phyloP scores from a whole-genome alignment of 2,888 invertebrate genomes.

The Slavum lentiscoides region DNA sequence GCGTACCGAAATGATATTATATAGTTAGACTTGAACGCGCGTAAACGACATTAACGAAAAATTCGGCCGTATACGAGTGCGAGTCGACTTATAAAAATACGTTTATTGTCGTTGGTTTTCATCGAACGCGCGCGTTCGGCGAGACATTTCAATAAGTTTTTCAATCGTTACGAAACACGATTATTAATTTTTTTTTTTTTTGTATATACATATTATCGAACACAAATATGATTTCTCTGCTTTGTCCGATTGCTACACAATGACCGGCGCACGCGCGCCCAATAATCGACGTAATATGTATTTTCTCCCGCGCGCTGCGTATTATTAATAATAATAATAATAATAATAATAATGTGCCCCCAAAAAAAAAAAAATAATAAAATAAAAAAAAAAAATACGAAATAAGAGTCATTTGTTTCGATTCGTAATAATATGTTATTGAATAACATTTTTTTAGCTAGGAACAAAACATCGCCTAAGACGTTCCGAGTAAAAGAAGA shows the following conservation, averaged over 20 bases:
- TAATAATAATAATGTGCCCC: background rate
- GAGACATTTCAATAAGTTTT: constrained; percentile 22
- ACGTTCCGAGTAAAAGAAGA: too few relatives aligned
- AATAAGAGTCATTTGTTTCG: too few relatives aligned
- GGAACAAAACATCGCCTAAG: too few relatives aligned
- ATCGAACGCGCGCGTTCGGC: background rate
- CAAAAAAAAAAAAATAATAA: too few relatives aligned
- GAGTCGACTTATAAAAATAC: background rate
- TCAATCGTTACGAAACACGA: constrained; percentile 24
- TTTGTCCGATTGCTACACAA: constrained; percentile 44
- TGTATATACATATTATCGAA: background rate
- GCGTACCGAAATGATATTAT: too few relatives aligned
- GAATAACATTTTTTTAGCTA: too few relatives aligned
- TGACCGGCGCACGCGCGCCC: background rate
- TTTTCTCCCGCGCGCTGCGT: constrained; percentile 38
- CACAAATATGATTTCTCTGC: constrained; percentile 43
- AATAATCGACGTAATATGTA: background rate
- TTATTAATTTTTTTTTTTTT: background rate
- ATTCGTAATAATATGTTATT: too few relatives aligned
- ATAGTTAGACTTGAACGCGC: constrained; percentile 44
- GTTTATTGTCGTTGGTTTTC: background rate
- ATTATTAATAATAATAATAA: background rate
- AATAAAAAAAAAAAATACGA: too few relatives aligned
- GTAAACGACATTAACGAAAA: constrained; percentile 34
- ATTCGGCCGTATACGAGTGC: background rate